These are phyloP conservation scores for Acutogordius australiensis DNA, from an alignment of 2,888 invertebrate species.

Conservation along the genomic window DNA sequence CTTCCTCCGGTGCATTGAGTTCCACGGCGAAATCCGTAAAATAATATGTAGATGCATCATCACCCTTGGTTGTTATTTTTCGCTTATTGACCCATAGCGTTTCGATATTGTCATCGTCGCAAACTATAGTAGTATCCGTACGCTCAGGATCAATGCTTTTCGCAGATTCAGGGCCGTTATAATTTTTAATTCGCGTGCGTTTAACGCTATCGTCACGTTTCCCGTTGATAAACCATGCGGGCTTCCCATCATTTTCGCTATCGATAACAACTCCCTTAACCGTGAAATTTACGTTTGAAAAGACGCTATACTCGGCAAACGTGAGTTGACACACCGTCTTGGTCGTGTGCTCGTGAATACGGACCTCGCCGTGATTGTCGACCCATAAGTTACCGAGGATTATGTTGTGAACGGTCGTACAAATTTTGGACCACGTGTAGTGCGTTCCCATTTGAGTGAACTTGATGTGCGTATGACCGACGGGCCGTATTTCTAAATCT, in stretches of 20 bases:
- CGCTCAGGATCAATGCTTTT: too few relatives aligned
- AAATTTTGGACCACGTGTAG: conserved; percentile 81
- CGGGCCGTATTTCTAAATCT: conserved; percentile 41
- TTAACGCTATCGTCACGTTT: not conserved
- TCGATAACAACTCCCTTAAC: conserved; percentile 17
- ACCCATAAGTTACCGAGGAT: conserved; percentile 93
- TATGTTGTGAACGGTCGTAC: conserved; percentile 87
- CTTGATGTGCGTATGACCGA: conserved; percentile 32
- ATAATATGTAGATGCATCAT: not conserved
- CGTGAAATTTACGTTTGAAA: conserved; percentile 70
- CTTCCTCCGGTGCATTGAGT: not conserved
- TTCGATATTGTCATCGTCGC: not conserved
- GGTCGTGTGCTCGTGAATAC: conserved; percentile 53
- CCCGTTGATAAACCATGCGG: not conserved
- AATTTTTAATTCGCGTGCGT: not conserved
- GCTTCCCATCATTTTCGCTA: not conserved
- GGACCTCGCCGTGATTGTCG: conserved; percentile 92
- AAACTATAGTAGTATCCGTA: not conserved
- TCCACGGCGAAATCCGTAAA: not conserved
- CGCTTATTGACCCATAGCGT: not conserved
- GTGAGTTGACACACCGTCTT: conserved; percentile 75
- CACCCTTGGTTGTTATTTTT: too few relatives aligned
- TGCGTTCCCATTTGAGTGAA: conserved; percentile 34
- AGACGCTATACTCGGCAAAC: conserved; percentile 83
- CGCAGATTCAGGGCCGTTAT: too few relatives aligned